A percentile compares a stretch with the other conserved stretches of the same genome.
These are phyloP conservation scores for Sarcoramphus papa DNA, from an alignment of 2,797 vertebrate genomes.

Conservation along the genomic window DNA sequence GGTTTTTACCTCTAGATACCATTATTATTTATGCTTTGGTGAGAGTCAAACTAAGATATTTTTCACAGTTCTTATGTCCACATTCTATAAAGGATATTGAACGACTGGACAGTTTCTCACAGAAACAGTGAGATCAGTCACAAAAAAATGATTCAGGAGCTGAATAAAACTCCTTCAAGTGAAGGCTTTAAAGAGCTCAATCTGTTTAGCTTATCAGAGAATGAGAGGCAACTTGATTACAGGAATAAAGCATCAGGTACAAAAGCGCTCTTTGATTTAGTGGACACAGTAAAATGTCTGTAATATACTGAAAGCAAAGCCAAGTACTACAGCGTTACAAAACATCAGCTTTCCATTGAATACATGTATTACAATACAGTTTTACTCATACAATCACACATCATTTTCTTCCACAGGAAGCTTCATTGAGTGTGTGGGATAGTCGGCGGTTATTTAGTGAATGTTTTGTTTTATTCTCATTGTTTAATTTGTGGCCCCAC, in stretches of 20 bases:
- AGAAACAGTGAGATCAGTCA: background rate
- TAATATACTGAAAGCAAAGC: background rate
- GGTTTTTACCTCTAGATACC: background rate
- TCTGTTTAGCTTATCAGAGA: background rate
- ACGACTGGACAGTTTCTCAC: background rate
- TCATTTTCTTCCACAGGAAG: background rate
- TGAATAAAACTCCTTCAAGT: background rate
- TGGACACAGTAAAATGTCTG: background rate
- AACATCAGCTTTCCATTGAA: background rate
- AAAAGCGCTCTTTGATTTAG: constrained; percentile 13
- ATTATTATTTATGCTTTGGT: background rate
- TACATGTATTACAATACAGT: background rate
- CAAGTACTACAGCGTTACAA: background rate
- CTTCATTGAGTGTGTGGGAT: background rate
- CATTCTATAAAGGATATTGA: background rate
- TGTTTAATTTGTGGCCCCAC: background rate
- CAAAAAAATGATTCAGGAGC: background rate
- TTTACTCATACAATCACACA: background rate
- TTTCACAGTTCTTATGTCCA: background rate
- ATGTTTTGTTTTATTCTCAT: background rate
- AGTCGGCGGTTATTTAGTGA: background rate
- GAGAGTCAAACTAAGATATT: background rate
- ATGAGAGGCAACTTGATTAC: constrained; percentile 16
- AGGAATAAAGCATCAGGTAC: constrained; percentile 15
- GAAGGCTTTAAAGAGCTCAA: background rate